Base-by-base conservation (phyloP, 2,888 invertebrate genomes). In the Penaeus monodon region DNA sequence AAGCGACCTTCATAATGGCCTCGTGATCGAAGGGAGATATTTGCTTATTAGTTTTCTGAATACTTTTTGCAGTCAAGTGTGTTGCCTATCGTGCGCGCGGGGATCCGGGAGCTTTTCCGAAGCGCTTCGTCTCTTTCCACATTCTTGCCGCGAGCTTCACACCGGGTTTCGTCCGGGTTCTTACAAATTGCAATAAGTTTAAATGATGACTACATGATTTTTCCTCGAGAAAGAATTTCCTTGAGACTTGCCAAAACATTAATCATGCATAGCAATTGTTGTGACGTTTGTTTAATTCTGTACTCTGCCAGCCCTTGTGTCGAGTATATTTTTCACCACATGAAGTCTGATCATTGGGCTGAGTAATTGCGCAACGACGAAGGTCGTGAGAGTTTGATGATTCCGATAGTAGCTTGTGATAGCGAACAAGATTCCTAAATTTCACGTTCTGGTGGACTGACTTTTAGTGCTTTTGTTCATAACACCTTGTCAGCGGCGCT, bases 401-500 rank as follows among this genome's bases (percentile, higher is more conserved):
- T 86, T 86, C 86, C 68, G 86, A 86, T 86, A 86, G 81, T 86
- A 86, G 86, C 86, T n/a, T 80, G 64, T 66, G 86, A 86, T 86
- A 86, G 86, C 86, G 81, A 76, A 81, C 81, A 76, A 84, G 79
- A 73, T 79, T 74, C 85, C 79, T 57, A 81, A 84, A 81, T 85
- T 81, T 80, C 79, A 68, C 81, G 38, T 70, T 79, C 66, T 57
- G 65, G 74, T 81, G n/a, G 80, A 81, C 44, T 85, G 85, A 81
- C 85, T 80, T 81, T 85, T 80, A 84, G 84, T 78, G 84, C 78
- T 84, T n/a, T n/a, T 77, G 57, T 84, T 78, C 68, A 22, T 57
- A 78, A 29, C 77, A 66, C 38, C 33, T 57, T 29, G 66, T 27
- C 70, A 27, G 29, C 27, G 74, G 33, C 63, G 22, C 38, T 14